A percentile compares a stretch with the other conserved stretches of the same genome.
Conservation (phyloP, 2,113 vertebrate species). For the Clarias macrocephalus region DNA sequence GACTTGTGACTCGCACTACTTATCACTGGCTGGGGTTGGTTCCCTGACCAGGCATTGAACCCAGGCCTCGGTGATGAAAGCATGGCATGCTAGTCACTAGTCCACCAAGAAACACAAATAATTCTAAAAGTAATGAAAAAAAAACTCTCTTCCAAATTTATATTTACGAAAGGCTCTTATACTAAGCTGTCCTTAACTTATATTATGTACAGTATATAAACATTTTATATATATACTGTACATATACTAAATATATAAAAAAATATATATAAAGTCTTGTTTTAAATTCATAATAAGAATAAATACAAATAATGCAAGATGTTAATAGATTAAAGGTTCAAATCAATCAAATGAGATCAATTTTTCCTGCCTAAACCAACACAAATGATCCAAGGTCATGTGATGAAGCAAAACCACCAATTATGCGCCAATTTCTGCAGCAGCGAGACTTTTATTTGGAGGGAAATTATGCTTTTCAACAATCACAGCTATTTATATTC, state of each 20-base stretch:
- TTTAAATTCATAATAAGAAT: too few relatives aligned
- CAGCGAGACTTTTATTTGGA: slow-evolving; percentile 32
- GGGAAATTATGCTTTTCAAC: slow-evolving; percentile 48
- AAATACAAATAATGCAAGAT: too few relatives aligned
- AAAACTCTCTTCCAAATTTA: not conserved
- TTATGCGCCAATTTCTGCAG: not conserved
- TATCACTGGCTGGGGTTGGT: too few relatives aligned
- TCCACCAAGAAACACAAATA: not conserved
- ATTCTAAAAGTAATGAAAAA: not conserved
- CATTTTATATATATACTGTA: not conserved
- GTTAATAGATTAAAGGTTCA: not conserved
- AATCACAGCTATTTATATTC: slow-evolving; percentile 55
- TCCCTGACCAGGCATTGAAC: too few relatives aligned
- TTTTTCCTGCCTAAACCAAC: not conserved
- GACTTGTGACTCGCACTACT: too few relatives aligned
- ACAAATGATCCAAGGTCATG: not conserved
- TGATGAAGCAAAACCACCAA: slow-evolving; percentile 11
- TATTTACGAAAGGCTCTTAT: not conserved
- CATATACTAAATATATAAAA: too few relatives aligned
- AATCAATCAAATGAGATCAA: not conserved
- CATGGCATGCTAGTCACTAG: too few relatives aligned
- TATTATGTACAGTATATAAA: not conserved
- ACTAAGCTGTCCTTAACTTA: not conserved
- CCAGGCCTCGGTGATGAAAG: too few relatives aligned
- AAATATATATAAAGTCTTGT: too few relatives aligned